Evolutionary conservation across 2,113 vertebrate species (phyloP).

Genomic region (Mobula birostris): DNA sequence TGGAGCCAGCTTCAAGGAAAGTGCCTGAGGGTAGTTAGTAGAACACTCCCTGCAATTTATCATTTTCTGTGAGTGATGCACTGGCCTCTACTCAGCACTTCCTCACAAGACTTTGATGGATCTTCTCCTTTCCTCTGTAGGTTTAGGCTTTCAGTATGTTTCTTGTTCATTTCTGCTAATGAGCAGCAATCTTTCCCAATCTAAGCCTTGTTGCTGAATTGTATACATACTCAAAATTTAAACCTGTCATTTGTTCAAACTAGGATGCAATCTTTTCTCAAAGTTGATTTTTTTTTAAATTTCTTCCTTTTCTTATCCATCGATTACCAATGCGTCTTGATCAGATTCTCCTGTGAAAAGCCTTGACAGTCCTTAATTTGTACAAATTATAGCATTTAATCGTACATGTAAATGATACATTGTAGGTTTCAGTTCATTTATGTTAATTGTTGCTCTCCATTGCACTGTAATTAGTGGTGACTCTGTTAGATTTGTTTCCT

Average conservation of each 20-base stretch:
- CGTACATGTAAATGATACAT: conserved; percentile 9
- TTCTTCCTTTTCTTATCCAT: not conserved
- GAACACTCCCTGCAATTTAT: not conserved
- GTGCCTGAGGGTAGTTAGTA: not conserved
- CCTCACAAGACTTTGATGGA: not conserved
- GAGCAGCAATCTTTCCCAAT: not conserved
- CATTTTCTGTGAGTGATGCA: not conserved
- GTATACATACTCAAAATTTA: not conserved
- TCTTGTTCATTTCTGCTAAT: not conserved
- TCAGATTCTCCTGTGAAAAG: not conserved
- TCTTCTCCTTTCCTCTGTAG: not conserved
- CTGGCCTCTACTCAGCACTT: not conserved
- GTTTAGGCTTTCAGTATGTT: not conserved
- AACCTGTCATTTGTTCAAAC: not conserved
- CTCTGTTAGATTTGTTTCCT: not conserved
- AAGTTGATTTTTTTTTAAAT: not conserved
- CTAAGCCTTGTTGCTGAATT: not conserved
- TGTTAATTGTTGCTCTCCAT: not conserved
- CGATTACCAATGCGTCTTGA: not conserved
- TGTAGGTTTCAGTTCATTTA: conserved; percentile 19
- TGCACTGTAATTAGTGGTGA: not conserved
- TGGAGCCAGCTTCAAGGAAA: not conserved
- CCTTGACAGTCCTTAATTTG: not conserved
- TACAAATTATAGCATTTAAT: conserved; percentile 28
- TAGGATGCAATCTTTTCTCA: not conserved